These are phyloP conservation scores for Enoplolaimus lenunculus DNA, from an alignment of 2,888 invertebrate species.

Conservation along the genomic window DNA sequence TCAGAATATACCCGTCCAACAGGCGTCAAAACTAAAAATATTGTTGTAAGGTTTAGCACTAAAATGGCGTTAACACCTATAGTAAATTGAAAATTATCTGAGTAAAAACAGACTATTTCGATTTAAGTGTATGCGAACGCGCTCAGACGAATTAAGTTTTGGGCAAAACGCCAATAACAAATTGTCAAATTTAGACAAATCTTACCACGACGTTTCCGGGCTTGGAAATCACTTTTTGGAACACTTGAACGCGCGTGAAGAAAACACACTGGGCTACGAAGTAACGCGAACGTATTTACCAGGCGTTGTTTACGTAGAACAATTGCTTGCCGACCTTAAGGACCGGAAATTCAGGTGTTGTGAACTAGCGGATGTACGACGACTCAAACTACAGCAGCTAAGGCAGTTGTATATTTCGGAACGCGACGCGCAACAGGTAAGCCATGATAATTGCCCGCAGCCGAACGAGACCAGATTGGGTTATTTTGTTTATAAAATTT, in stretches of 20 bases:
- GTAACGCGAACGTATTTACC: constrained; percentile 53
- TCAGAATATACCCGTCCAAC: no score
- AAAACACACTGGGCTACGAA: constrained; percentile 58
- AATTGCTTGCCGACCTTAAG: constrained; percentile 55
- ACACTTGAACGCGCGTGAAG: constrained; percentile 61
- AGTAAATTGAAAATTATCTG: no score
- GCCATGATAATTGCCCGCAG: no score
- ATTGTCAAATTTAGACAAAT: constrained; percentile 50
- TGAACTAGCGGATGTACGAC: constrained; percentile 60
- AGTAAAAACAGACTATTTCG: no score
- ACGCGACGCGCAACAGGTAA: constrained; percentile 56
- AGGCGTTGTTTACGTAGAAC: constrained; percentile 58
- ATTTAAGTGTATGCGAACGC: no score
- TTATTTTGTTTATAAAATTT: no score
- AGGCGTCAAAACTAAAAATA: no score
- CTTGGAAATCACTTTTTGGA: constrained; percentile 64
- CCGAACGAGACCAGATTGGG: neutral
- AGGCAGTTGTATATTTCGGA: constrained; percentile 61
- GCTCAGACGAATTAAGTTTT: no score
- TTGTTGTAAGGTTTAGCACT: no score
- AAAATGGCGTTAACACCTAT: no score
- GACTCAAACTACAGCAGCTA: constrained; percentile 61
- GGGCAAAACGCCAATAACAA: no score
- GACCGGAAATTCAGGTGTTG: constrained; percentile 54
- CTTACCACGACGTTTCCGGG: constrained; percentile 55